A percentile compares a stretch with the other conserved stretches of the same genome.
Evolutionary conservation across 1,140 invertebrate species (phyloP).

Genomic region (Araneus ventricosus): DNA sequence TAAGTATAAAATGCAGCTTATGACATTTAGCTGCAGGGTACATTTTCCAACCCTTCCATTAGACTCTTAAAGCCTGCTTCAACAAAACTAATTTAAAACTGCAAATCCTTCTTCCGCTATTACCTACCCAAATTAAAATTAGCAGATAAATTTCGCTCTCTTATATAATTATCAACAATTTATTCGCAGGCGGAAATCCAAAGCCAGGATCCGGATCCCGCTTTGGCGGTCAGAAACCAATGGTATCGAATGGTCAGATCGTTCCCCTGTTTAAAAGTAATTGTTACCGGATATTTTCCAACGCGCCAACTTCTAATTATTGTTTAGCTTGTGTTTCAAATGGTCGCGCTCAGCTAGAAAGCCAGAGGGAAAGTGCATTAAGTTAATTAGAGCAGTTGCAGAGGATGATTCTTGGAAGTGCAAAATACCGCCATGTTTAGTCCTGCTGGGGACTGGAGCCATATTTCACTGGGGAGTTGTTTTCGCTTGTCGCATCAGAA

Average conservation of each 20-base stretch:
- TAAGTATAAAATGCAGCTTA: not conserved
- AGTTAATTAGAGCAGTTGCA: slow-evolving; percentile 15
- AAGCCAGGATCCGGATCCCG: not conserved
- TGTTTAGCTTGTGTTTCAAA: slow-evolving; percentile 46
- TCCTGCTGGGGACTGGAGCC: not conserved
- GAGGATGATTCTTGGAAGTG: not conserved
- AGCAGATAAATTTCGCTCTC: not conserved
- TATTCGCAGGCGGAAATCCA: slow-evolving; percentile 35
- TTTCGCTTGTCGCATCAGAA: not conserved
- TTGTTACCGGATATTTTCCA: slow-evolving; percentile 38
- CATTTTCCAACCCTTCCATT: not conserved
- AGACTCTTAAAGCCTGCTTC: not conserved
- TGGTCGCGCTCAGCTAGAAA: not conserved
- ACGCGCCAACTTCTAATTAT: slow-evolving; percentile 37
- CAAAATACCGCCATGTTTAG: not conserved
- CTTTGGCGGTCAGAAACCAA: not conserved
- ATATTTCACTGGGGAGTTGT: not conserved
- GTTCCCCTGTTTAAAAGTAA: slow-evolving; percentile 27
- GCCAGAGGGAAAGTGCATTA: not conserved
- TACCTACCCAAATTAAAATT: not conserved
- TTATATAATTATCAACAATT: slow-evolving; percentile 58
- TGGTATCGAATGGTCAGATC: not conserved
- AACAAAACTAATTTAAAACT: not conserved
- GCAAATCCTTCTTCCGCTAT: not conserved
- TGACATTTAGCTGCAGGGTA: not conserved